phyloP scores from a whole-genome alignment of 2,113 vertebrate genomes.

The Bujurquina vittata region DNA sequence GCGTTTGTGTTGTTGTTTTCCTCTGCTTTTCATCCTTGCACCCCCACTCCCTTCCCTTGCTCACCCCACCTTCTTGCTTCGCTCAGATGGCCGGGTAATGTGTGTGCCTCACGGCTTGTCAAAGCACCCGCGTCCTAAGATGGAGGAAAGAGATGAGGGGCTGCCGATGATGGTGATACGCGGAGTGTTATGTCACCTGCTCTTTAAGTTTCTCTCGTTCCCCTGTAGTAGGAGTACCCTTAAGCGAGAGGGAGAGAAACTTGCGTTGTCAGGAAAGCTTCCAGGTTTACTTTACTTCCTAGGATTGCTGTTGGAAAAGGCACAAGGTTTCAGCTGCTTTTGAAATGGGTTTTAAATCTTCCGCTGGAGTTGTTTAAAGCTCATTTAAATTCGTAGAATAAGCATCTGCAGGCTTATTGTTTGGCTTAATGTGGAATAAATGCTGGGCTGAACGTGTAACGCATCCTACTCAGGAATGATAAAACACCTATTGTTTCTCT shows the following conservation, averaged over 20 bases:
- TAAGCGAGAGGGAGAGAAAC: not conserved
- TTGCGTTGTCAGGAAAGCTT: not conserved
- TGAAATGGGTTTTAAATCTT: not conserved
- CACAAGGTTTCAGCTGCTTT: not conserved
- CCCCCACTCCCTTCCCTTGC: not conserved
- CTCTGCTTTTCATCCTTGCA: slow-evolving; percentile 5
- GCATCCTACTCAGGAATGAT: slow-evolving; percentile 16
- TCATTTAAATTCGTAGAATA: not conserved
- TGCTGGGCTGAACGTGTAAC: not conserved
- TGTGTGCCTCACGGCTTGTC: slow-evolving; percentile 68
- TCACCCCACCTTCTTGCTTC: slow-evolving; percentile 25
- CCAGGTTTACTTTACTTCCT: not conserved
- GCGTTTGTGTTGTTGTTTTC: slow-evolving; percentile 13
- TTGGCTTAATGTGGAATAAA: not conserved
- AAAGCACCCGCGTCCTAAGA: slow-evolving; percentile 83
- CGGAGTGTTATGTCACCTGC: slow-evolving; percentile 58
- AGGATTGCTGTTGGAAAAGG: not conserved
- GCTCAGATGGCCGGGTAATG: slow-evolving; percentile 70
- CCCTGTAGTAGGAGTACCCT: not conserved
- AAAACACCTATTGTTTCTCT: slow-evolving; percentile 50
- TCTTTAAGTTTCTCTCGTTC: slow-evolving; percentile 29
- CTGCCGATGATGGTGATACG: slow-evolving; percentile 38
- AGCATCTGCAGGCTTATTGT: slow-evolving; percentile 4
- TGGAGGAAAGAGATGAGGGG: slow-evolving; percentile 80
- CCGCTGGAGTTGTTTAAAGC: not conserved